Evolutionary conservation across 2,797 vertebrate species (phyloP).

Genomic region (Cyclura pinguis): DNA sequence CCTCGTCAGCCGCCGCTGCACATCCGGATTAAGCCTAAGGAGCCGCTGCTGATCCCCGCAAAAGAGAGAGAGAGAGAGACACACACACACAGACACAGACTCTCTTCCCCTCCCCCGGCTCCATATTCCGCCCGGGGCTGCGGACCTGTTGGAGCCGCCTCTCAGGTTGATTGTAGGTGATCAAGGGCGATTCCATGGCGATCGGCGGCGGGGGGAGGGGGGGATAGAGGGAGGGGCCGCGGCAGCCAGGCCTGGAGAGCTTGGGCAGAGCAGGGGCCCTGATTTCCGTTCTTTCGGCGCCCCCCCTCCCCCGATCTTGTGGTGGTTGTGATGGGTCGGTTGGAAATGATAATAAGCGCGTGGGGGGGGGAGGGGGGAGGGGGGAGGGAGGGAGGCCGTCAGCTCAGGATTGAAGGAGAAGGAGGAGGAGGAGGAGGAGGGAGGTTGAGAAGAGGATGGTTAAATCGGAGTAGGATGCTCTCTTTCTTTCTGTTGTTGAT

Average conservation of each 20-base stretch:
- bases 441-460: too few relatives aligned
- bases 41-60: not conserved
- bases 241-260: not conserved
- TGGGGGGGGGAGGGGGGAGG: too few relatives aligned
- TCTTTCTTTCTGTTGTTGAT: not conserved
- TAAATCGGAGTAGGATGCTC: too few relatives aligned
- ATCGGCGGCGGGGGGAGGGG: not conserved
- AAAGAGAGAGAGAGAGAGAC: not conserved
- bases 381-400: not conserved
- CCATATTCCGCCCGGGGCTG: too few relatives aligned
- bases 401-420: not conserved
- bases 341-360: too few relatives aligned
- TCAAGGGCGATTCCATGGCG: not conserved
- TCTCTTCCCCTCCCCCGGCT: not conserved
- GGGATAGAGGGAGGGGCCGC: not conserved
- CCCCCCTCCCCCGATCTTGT: not conserved
- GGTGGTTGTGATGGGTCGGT: not conserved
- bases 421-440: too few relatives aligned
- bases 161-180: not conserved
- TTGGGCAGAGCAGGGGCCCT: too few relatives aligned
- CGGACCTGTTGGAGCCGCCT: not conserved
- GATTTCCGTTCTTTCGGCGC: not conserved
- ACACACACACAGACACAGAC: not conserved
- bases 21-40: slow-evolving; percentile 36
- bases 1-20: slow-evolving; percentile 19